A percentile compares a stretch with the other conserved stretches of the same genome.
These are phyloP conservation scores for Melospiza melodia DNA, from an alignment of 2,113 vertebrate genomes.

Conservation along the genomic window DNA sequence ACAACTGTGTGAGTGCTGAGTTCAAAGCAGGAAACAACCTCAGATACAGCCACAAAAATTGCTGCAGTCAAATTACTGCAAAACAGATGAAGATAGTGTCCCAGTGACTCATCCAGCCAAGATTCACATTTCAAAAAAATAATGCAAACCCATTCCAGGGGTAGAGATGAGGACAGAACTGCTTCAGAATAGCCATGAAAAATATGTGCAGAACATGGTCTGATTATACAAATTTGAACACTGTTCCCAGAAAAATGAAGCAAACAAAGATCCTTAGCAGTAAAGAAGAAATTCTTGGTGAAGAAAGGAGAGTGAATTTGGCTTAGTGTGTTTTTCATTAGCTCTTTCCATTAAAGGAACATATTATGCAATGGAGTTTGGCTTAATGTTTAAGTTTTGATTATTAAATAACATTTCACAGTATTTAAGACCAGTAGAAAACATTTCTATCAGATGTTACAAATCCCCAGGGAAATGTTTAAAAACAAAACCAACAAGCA, in stretches of 20 bases:
- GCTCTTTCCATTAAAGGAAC: conserved; percentile 44
- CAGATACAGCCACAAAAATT: conserved; percentile 36
- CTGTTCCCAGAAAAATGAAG: conserved; percentile 47
- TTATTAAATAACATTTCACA: conserved; percentile 54
- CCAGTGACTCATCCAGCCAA: conserved; percentile 53
- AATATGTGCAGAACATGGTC: conserved; percentile 32
- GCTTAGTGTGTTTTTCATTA: conserved; percentile 47
- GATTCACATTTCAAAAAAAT: conserved; percentile 49
- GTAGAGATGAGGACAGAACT: conserved; percentile 57
- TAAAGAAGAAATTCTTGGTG: conserved; percentile 15
- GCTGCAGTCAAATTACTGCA: conserved; percentile 59
- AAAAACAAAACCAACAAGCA: conserved; percentile 24
- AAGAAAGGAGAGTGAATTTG: conserved; percentile 24
- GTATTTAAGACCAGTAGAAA: conserved; percentile 65
- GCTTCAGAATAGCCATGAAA: conserved; percentile 56
- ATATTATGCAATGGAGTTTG: conserved; percentile 48
- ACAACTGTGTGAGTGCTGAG: conserved; percentile 26
- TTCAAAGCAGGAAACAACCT: conserved; percentile 54
- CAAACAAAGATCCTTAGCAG: conserved; percentile 28
- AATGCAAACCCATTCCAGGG: neutral
- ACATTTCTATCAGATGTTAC: conserved; percentile 45
- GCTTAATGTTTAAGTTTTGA: conserved; percentile 50
- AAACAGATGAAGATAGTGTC: conserved; percentile 68
- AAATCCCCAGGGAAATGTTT: conserved; percentile 28
- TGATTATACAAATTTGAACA: conserved; percentile 36